Conservation (phyloP, 2,888 invertebrate genomes). For the Electrophaes corylata region DNA sequence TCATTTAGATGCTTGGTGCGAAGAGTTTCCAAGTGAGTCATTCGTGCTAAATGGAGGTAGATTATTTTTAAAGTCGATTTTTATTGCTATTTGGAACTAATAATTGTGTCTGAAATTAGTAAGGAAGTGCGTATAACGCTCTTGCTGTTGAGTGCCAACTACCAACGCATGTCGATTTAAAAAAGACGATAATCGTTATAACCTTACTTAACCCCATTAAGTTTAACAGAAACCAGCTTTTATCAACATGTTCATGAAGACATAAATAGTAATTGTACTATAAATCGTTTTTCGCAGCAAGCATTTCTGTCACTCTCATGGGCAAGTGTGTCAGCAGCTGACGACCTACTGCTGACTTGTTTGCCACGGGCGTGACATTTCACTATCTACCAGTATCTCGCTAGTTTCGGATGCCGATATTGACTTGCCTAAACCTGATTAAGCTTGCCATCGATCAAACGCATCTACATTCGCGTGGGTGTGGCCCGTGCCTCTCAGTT, state of each 20-base stretch:
- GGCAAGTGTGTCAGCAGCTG: conserved; percentile 70
- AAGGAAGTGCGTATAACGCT: too few relatives aligned
- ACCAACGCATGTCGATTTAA: conserved; percentile 9
- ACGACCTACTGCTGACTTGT: conserved; percentile 67
- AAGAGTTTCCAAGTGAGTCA: too few relatives aligned
- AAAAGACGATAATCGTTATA: conserved; percentile 15
- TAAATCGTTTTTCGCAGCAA: conserved; percentile 56
- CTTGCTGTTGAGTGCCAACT: neutral
- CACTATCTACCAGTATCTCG: conserved; percentile 62
- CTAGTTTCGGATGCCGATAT: conserved; percentile 43
- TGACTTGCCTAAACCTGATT: conserved; percentile 19
- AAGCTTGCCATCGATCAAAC: conserved; percentile 13
- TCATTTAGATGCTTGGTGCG: too few relatives aligned
- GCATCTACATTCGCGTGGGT: neutral
- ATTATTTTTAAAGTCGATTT: neutral
- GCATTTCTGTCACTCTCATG: conserved; percentile 65
- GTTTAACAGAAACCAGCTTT: conserved; percentile 31
- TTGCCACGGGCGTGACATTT: conserved; percentile 61
- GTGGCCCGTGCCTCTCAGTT: too few relatives aligned
- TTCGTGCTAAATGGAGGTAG: too few relatives aligned
- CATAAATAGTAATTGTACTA: conserved; percentile 39
- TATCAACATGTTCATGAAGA: conserved; percentile 27
- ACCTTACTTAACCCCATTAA: conserved; percentile 18
- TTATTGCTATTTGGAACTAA: too few relatives aligned
- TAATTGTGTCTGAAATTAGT: too few relatives aligned